Evolutionary conservation across 2,113 vertebrate species (phyloP).

Genomic region (Taxidea taxus): DNA sequence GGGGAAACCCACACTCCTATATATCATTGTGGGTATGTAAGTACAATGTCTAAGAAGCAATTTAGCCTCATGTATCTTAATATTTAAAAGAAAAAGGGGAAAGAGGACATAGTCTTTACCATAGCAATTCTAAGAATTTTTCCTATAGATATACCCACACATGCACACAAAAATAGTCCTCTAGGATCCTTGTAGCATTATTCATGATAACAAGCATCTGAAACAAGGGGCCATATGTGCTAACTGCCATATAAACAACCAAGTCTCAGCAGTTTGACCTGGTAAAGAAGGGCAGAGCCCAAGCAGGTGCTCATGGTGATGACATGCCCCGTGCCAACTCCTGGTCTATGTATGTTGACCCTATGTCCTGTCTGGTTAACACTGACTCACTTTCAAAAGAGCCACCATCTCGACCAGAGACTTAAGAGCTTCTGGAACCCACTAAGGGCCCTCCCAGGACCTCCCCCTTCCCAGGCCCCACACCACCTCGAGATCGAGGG

Average conservation of each 20-base stretch:
- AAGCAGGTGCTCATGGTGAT: not conserved
- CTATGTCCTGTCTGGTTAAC: not conserved
- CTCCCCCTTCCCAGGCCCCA: not conserved
- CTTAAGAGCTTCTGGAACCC: no score
- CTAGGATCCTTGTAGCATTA: not conserved
- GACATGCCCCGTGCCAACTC: not conserved
- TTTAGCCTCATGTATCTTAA: not conserved
- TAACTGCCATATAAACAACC: not conserved
- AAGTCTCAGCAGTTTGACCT: not conserved
- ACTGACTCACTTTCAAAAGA: not conserved
- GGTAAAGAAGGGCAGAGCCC: not conserved
- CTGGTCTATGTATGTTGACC: not conserved
- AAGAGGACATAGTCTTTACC: not conserved
- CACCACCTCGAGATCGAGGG: not conserved
- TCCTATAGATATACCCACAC: not conserved
- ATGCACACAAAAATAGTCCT: not conserved
- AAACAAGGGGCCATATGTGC: not conserved
- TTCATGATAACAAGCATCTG: not conserved
- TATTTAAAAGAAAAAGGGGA: not conserved
- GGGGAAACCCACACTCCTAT: not conserved
- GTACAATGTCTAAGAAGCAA: not conserved
- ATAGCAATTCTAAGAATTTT: not conserved
- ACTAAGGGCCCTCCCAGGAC: not conserved
- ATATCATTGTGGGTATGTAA: not conserved
- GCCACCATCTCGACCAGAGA: not conserved